Conservation (phyloP, 2,113 vertebrate species). For the Dromiciops gliroides region DNA sequence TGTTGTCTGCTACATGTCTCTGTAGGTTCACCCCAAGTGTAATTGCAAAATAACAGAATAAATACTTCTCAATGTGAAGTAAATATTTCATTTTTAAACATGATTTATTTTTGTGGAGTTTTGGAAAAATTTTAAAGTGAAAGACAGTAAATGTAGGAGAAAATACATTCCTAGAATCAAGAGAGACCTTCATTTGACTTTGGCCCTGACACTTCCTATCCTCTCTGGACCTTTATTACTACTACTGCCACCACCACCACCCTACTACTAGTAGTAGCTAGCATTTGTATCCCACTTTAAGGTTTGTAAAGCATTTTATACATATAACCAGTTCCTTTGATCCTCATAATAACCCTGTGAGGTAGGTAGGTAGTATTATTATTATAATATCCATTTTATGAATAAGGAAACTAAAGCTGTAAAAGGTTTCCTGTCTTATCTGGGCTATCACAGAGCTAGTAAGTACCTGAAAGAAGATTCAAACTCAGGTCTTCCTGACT, state of each 20-base stretch:
- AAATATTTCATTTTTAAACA: neutral
- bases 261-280: neutral
- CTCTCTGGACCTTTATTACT: neutral
- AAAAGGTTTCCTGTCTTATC: neutral
- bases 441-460: neutral
- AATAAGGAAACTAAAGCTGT: neutral
- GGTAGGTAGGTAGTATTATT: neutral
- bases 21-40: neutral
- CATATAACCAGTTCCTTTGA: neutral
- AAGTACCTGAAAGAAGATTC: neutral
- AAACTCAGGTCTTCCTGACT: neutral
- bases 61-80: neutral
- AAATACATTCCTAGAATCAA: neutral
- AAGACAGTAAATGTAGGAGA: neutral
- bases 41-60: neutral
- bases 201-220: neutral
- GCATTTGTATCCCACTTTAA: neutral
- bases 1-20: neutral
- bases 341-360: neutral
- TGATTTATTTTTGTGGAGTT: neutral
- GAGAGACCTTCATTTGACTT: neutral
- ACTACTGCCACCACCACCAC: neutral
- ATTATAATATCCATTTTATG: neutral
- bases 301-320: neutral
- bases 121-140: constrained; percentile 10